These are phyloP conservation scores for Martes martes DNA, from an alignment of 2,113 vertebrate species.

Conservation along the genomic window DNA sequence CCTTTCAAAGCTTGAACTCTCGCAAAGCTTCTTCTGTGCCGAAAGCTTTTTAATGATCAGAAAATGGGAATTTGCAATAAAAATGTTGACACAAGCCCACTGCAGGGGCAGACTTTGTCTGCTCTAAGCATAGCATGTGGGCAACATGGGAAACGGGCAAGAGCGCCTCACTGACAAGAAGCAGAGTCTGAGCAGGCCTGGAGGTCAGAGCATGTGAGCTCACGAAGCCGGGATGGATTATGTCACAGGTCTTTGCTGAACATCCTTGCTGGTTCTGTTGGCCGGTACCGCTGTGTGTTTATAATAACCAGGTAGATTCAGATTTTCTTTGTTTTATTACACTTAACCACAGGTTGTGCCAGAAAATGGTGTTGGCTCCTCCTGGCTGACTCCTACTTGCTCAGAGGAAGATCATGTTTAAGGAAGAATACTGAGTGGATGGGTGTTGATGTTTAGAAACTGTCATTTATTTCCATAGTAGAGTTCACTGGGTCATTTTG, in stretches of 20 bases:
- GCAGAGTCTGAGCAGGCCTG: conserved; percentile 69
- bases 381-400: neutral
- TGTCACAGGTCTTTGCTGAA: neutral
- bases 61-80: conserved; percentile 75
- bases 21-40: conserved; percentile 55
- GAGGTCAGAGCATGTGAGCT: conserved; percentile 72
- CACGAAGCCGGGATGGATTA: conserved; percentile 39
- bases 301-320: neutral
- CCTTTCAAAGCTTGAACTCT: conserved; percentile 71
- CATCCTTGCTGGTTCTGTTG: neutral
- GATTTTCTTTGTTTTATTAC: neutral
- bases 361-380: neutral
- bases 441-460: neutral
- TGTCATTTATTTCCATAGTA: neutral
- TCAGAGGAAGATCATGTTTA: neutral
- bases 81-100: conserved; percentile 82
- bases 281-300: neutral
- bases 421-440: neutral
- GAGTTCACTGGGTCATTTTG: neutral
- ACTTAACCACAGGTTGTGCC: neutral
- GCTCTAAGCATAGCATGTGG: conserved; percentile 65
- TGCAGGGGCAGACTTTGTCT: conserved; percentile 74
- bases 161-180: conserved; percentile 78
- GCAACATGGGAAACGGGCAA: conserved; percentile 69
- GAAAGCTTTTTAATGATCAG: conserved; percentile 74